phyloP scores from a whole-genome alignment of 2,888 invertebrate genomes.

The Noctua janthina region DNA sequence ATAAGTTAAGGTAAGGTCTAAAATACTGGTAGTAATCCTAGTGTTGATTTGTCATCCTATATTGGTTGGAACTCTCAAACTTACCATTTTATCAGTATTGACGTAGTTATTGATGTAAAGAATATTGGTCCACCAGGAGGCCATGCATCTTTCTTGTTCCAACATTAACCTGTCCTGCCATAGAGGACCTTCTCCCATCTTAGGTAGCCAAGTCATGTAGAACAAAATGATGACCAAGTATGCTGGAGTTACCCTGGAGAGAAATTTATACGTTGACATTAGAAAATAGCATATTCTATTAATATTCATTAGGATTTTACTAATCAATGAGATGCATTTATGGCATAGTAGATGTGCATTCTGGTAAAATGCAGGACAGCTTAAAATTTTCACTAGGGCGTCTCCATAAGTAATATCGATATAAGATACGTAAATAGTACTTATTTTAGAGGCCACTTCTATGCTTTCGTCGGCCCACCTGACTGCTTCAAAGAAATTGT shows the following conservation, averaged over 20 bases:
- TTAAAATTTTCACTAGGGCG: not conserved
- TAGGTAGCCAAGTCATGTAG: conserved; percentile 93
- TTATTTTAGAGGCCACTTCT: not conserved
- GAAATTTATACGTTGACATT: not conserved
- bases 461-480: not conserved
- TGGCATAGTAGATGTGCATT: not conserved
- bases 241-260: conserved; percentile 93
- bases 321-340: not conserved
- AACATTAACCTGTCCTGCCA: conserved; percentile 92
- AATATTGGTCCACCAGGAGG: conserved; percentile 94
- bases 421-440: not conserved
- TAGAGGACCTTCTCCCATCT: conserved; percentile 93
- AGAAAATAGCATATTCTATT: not conserved
- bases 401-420: not conserved
- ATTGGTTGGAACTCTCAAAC: conserved; percentile 37
- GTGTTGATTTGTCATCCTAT: not conserved
- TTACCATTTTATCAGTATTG: conserved; percentile 91
- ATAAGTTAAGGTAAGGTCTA: not conserved
- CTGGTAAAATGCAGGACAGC: not conserved
- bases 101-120: conserved; percentile 94
- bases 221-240: conserved; percentile 93
- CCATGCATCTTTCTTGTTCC: conserved; percentile 91
- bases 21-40: not conserved
- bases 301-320: not conserved
- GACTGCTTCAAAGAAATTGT: not conserved